Evolutionary conservation across 2,797 vertebrate genomes (phyloP).

Genomic region (Echeneis naucrates): DNA sequence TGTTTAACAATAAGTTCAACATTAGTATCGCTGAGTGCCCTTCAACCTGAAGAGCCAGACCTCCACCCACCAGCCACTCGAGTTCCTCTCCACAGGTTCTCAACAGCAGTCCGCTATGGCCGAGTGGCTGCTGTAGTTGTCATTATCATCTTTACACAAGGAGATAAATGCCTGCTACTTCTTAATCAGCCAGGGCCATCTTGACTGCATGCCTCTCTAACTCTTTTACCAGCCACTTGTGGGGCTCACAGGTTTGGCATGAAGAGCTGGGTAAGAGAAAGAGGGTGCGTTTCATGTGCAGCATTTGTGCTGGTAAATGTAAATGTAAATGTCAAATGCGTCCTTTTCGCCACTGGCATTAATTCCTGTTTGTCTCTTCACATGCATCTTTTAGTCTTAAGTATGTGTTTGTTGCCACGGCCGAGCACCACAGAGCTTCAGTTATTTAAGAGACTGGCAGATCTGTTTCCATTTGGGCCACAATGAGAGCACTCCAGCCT

Average conservation of each 20-base stretch:
- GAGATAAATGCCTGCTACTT: conserved; percentile 75
- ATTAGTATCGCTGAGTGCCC: conserved; percentile 41
- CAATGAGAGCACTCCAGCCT: conserved; percentile 41
- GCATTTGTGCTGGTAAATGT: background rate
- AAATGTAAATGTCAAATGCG: background rate
- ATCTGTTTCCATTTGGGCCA: conserved; percentile 30
- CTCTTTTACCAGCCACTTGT: conserved; percentile 62
- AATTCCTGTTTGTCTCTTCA: conserved; percentile 13
- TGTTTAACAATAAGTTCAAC: conserved; percentile 42
- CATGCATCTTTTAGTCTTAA: conserved; percentile 17
- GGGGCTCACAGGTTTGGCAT: conserved; percentile 55
- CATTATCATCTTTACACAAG: conserved; percentile 80
- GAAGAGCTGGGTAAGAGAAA: conserved; percentile 47
- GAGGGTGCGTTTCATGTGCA: conserved; percentile 14
- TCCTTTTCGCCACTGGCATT: background rate
- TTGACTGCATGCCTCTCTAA: conserved; percentile 65
- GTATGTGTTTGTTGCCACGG: conserved; percentile 38
- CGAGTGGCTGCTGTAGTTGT: conserved; percentile 63
- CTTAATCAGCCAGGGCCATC: conserved; percentile 77
- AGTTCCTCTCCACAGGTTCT: conserved; percentile 61
- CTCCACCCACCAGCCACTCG: conserved; percentile 64
- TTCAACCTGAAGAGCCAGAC: conserved; percentile 63
- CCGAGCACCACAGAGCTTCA: conserved; percentile 28
- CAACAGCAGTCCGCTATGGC: conserved; percentile 47
- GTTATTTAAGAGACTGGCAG: conserved; percentile 53